Base-by-base conservation (phyloP, 53 echinoderm and acorn worm genomes). In the Astropecten irregularis region DNA sequence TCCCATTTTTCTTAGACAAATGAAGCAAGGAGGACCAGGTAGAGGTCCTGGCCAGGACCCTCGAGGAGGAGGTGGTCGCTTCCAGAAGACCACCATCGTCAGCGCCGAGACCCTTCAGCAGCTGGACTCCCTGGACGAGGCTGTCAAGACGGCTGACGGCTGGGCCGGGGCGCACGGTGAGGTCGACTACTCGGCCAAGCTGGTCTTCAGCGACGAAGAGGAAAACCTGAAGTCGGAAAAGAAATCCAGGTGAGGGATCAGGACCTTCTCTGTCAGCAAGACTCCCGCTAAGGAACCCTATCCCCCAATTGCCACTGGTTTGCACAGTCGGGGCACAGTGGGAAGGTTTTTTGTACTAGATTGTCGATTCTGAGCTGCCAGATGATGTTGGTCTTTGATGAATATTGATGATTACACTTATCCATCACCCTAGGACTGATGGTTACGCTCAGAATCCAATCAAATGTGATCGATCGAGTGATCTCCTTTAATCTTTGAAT, bases 181-280 rank as follows among this genome's bases (percentile, higher is more conserved):
- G 66, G 92, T 95, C 60, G 95, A 95, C 64, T 95, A 95, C 84
- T 91, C 93, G 1, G 95, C 93, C 60, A 93, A 93, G 76, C 82
- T 95, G 71, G 95, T 95, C 13, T 95, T 95, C 66, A 95, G 95
- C 56, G 95, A 95, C 60, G 95, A 95, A 37, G 95, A 95, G 35
- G 90, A 90, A 3, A 69, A 50, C 5, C 82, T 48, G 66, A 90
- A 83, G 42, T 46, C 67, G 18, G 44, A 70, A 18, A 84, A 71
- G 57, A 44, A 57, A 22, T 61, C 47, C 9, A 72, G 84, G 84
- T 84, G 33, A 62, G 83, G 21, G 10, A n/a, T n/a, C n/a, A n/a
- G n/a, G n/a, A n/a, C n/a, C n/a, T n/a, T n/a, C n/a, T n/a, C n/a
- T n/a, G n/a, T n/a, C n/a, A n/a, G n/a, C n/a, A n/a, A n/a, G n/a